phyloP scores from a whole-genome alignment of 2,888 invertebrate genomes.

The Lissonota sp. region DNA sequence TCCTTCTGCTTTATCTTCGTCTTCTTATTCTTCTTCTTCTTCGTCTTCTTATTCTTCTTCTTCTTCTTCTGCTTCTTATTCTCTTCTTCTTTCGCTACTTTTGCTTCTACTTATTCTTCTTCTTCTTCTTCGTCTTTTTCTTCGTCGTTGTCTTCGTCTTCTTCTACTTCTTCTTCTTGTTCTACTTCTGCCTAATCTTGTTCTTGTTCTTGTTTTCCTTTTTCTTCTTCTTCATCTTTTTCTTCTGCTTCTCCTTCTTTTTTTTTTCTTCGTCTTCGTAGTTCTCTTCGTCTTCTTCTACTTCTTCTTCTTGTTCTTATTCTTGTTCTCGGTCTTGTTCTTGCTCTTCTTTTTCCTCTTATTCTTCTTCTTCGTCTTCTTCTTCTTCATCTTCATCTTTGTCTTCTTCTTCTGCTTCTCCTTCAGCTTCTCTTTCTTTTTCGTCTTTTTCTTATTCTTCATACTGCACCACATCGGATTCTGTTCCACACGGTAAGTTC shows the following conservation, averaged over 20 bases:
- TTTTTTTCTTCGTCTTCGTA: background rate
- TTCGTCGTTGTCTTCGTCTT: no score
- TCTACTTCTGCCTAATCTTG: no score
- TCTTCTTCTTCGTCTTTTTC: background rate
- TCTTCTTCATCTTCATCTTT: background rate
- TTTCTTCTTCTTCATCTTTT: background rate
- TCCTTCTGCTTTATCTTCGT: no score
- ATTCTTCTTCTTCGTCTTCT: constrained; percentile 9
- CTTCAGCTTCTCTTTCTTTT: background rate
- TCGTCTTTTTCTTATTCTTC: constrained; percentile 23
- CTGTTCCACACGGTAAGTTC: constrained; percentile 29
- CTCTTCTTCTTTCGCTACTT: background rate
- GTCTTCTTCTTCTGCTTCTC: background rate
- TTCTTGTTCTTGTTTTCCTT: background rate
- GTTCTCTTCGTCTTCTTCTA: background rate
- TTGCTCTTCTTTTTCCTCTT: constrained; percentile 29
- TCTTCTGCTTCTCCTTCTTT: background rate
- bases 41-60: background rate
- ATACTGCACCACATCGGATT: constrained; percentile 55
- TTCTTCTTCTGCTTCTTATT: background rate
- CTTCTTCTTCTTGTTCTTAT: background rate
- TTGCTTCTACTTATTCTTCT: background rate
- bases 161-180: no score
- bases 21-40: no score
- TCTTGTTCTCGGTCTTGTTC: constrained; percentile 14